phyloP scores from a whole-genome alignment of 2,113 vertebrate species.

The Pseudopipra pipra region DNA sequence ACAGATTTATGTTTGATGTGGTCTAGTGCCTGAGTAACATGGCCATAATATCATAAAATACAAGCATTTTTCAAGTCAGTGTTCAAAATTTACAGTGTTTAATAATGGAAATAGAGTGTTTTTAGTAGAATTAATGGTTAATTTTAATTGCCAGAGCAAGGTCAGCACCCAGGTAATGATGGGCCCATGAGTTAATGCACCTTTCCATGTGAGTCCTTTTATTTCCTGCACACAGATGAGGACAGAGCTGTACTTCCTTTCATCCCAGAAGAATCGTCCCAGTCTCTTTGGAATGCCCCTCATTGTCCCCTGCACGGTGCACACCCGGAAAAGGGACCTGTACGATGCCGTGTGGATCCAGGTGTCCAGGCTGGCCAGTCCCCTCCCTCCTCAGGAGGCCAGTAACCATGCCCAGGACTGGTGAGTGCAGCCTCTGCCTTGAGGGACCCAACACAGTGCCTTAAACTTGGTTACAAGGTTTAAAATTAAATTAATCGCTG shows the following conservation, averaged over 20 bases:
- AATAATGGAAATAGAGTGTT: rapidly evolving
- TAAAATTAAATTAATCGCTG: neutral
- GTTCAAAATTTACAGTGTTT: neutral
- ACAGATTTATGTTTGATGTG: neutral
- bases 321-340: slow-evolving; percentile 91
- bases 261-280: slow-evolving; percentile 95
- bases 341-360: slow-evolving; percentile 98
- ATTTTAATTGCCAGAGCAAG: neutral
- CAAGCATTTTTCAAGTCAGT: rapidly evolving
- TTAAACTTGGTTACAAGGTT: neutral
- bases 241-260: slow-evolving; percentile 95
- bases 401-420: slow-evolving; percentile 99
- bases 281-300: slow-evolving; percentile 97
- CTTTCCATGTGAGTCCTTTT: neutral
- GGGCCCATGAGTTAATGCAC: neutral
- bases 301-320: slow-evolving; percentile 94
- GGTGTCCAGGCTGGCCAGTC: slow-evolving; percentile 94
- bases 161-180: neutral
- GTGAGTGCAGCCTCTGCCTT: slow-evolving; percentile 69
- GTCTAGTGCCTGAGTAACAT: neutral
- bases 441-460: neutral
- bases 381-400: slow-evolving; percentile 96
- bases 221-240: slow-evolving; percentile 82
- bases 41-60: rapidly evolving
- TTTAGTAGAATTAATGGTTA: neutral